Evolutionary conservation across 2,797 vertebrate species (phyloP).

Genomic region (Trematocara caparti): DNA sequence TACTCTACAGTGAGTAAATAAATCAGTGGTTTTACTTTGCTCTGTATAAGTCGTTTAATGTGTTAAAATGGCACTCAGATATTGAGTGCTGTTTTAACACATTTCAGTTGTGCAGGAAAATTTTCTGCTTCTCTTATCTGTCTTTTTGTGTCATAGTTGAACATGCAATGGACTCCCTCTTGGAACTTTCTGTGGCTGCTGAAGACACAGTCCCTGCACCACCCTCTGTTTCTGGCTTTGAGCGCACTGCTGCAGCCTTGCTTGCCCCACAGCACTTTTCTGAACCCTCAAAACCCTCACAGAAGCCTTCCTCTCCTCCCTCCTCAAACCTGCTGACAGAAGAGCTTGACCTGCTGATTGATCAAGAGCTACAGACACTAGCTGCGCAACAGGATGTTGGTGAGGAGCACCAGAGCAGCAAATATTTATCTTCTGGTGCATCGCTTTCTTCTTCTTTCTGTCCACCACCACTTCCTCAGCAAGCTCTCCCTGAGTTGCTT

Average conservation of each 20-base stretch:
- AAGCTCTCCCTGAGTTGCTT: slow-evolving; percentile 60
- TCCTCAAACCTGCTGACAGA: slow-evolving; percentile 57
- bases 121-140: not conserved
- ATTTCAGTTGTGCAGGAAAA: not conserved
- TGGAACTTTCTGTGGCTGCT: slow-evolving; percentile 88
- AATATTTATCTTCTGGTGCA: slow-evolving; percentile 7
- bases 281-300: not conserved
- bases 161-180: slow-evolving; percentile 90
- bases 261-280: slow-evolving; percentile 46
- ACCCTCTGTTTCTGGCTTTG: slow-evolving; percentile 73
- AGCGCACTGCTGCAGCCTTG: slow-evolving; percentile 74
- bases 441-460: slow-evolving; percentile 19
- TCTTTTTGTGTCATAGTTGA: slow-evolving; percentile 80
- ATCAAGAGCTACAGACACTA: slow-evolving; percentile 79
- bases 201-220: slow-evolving; percentile 65
- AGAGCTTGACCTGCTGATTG: slow-evolving; percentile 83
- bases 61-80: not conserved
- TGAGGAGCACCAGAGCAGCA: not conserved
- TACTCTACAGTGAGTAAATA: not conserved
- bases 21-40: not conserved
- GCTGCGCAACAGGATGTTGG: not conserved
- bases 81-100: not conserved
- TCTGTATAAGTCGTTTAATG: not conserved
- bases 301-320: not conserved
- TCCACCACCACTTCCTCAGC: slow-evolving; percentile 20